Evolutionary conservation across 2,797 vertebrate genomes (phyloP).

Genomic region (Labroides dimidiatus): DNA sequence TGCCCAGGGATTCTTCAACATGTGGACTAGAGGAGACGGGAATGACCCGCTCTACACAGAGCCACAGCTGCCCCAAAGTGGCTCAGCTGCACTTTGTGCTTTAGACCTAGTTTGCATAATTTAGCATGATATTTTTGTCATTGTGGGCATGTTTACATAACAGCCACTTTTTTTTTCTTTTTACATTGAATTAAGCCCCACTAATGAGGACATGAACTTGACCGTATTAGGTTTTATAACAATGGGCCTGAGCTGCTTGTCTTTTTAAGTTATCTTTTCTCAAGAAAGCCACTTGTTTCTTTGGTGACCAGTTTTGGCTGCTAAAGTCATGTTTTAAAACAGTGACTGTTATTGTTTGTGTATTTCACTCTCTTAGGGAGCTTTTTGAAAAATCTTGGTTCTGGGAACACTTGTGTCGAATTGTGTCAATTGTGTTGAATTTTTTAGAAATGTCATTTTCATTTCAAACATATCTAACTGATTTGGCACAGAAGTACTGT

Average conservation of each 20-base stretch:
- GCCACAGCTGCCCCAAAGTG: constrained; percentile 2
- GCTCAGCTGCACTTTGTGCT: constrained; percentile 4
- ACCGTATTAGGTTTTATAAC: not conserved
- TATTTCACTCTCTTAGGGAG: no score
- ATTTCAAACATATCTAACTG: not conserved
- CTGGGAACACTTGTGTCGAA: no score
- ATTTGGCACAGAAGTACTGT: not conserved
- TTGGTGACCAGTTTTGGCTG: no score
- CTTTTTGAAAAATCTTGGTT: no score
- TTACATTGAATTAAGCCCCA: not conserved
- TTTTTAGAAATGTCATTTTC: not conserved
- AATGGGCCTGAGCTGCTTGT: not conserved
- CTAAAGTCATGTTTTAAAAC: no score
- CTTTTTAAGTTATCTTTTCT: not conserved
- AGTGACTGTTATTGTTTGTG: no score
- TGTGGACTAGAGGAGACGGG: not conserved
- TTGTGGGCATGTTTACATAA: constrained; percentile 6
- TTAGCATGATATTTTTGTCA: constrained; percentile 3
- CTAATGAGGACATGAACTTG: not conserved
- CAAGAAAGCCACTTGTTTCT: no score
- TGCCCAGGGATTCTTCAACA: not conserved
- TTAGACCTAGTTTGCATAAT: constrained; percentile 6
- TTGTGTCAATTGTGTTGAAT: no score
- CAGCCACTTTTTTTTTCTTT: no score
- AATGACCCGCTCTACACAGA: not conserved